Evolutionary conservation across 2,888 invertebrate genomes (phyloP).

Genomic region (Erpobdella octoculata): DNA sequence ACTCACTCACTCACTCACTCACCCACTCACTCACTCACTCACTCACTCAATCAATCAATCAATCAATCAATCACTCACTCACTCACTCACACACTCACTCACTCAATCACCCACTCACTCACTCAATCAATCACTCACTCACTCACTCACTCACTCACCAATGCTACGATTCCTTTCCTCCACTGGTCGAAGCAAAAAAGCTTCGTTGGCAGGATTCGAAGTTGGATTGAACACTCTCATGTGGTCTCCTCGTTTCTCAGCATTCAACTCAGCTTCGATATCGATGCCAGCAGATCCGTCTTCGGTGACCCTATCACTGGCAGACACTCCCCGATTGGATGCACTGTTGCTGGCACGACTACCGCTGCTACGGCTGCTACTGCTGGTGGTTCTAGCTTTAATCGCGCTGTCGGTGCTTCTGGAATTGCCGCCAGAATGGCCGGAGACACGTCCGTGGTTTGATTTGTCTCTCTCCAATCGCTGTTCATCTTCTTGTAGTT

Average conservation of each 20-base stretch:
- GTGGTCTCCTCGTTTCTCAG: neutral
- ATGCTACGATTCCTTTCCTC: slow-evolving; percentile 15
- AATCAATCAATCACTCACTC: no score
- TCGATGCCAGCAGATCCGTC: no score
- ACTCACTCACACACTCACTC: no score
- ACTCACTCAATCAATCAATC: no score
- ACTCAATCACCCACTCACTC: no score
- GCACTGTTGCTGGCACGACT: neutral
- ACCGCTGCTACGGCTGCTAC: neutral
- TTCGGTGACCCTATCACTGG: no score
- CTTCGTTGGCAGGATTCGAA: slow-evolving; percentile 11
- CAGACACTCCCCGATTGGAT: neutral
- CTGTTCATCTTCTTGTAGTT: neutral
- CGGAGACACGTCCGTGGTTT: neutral
- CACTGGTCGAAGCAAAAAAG: slow-evolving; percentile 7
- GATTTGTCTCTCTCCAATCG: neutral
- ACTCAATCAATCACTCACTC: no score
- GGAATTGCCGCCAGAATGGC: neutral
- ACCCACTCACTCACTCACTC: no score
- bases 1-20: no score
- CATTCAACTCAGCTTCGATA: no score
- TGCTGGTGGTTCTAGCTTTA: neutral
- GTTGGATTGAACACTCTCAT: neutral
- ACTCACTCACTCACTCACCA: slow-evolving; percentile 1
- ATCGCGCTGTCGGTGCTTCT: no score